Percentiles rank a stretch among this genome's conserved stretches.
Conservation (phyloP, 1,140 invertebrate species). For the Listronotus oregonensis region DNA sequence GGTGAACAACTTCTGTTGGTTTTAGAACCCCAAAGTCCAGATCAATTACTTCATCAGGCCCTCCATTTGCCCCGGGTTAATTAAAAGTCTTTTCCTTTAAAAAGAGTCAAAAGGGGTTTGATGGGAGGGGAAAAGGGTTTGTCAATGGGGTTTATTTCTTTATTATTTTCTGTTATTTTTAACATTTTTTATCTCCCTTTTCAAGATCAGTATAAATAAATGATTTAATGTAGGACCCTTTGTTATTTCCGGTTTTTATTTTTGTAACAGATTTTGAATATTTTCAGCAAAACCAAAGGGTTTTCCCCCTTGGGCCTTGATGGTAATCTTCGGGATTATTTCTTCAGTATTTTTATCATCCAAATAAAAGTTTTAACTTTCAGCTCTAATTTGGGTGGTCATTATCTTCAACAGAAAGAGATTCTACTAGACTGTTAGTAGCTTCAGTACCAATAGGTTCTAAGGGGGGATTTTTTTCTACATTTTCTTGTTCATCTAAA, state of each 20-base stretch:
- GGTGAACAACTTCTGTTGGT: constrained; percentile 60
- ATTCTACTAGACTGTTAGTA: no score
- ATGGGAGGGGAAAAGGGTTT: constrained; percentile 7
- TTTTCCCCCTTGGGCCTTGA: neutral
- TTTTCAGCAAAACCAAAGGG: no score
- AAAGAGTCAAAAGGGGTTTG: constrained; percentile 37
- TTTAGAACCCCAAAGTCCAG: constrained; percentile 57
- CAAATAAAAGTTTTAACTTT: constrained; percentile 41
- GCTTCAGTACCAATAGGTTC: no score
- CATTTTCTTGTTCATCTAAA: no score
- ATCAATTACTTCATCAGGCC: constrained; percentile 66
- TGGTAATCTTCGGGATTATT: neutral
- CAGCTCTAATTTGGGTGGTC: no score
- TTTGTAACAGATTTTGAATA: no score
- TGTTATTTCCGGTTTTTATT: no score
- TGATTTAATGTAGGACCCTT: neutral
- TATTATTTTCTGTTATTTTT: constrained; percentile 3
- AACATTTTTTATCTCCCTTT: constrained; percentile 38
- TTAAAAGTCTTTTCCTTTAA: constrained; percentile 48
- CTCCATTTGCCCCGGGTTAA: constrained; percentile 62
- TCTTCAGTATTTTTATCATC: constrained; percentile 38
- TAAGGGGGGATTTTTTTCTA: no score
- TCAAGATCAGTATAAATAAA: constrained; percentile 31
- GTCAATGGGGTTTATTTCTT: neutral
- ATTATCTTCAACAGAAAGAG: no score